phyloP scores from a whole-genome alignment of 2,888 invertebrate genomes.

The Mamestra brassicae region DNA sequence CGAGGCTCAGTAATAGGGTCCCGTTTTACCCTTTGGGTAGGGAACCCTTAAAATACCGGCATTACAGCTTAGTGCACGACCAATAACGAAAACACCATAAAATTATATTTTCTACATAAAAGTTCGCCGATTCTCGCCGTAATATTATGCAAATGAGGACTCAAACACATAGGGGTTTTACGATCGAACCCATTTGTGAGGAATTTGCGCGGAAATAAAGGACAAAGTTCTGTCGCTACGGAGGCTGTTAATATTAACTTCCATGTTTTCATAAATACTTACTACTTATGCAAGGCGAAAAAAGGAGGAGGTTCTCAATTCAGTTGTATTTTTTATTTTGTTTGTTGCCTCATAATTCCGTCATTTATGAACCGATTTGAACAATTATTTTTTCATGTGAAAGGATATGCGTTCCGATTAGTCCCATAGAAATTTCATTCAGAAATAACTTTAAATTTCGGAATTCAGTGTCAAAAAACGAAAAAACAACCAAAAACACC shows the following conservation, averaged over 20 bases:
- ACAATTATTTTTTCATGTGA: no score
- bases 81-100: slow-evolving; percentile 51
- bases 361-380: no score
- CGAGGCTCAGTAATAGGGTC: no score
- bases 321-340: no score
- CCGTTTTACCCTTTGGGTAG: no score
- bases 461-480: no score
- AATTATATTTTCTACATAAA: slow-evolving; percentile 55
- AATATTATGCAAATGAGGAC: slow-evolving; percentile 58
- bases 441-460: no score
- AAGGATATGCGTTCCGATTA: no score
- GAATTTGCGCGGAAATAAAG: slow-evolving; percentile 28
- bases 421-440: no score
- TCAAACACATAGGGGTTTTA: slow-evolving; percentile 50
- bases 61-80: slow-evolving; percentile 30
- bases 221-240: slow-evolving; percentile 17
- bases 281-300: neutral
- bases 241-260: slow-evolving; percentile 15
- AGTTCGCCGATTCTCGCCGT: slow-evolving; percentile 45
- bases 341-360: no score
- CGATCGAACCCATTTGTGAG: slow-evolving; percentile 35
- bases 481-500: no score
- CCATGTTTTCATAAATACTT: neutral
- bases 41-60: slow-evolving; percentile 7
- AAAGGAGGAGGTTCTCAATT: no score